Evolutionary conservation across 2,113 vertebrate genomes (phyloP), one percentile per base, ranked within the genome.

Genomic region (Brachyistius frenatus): DNA sequence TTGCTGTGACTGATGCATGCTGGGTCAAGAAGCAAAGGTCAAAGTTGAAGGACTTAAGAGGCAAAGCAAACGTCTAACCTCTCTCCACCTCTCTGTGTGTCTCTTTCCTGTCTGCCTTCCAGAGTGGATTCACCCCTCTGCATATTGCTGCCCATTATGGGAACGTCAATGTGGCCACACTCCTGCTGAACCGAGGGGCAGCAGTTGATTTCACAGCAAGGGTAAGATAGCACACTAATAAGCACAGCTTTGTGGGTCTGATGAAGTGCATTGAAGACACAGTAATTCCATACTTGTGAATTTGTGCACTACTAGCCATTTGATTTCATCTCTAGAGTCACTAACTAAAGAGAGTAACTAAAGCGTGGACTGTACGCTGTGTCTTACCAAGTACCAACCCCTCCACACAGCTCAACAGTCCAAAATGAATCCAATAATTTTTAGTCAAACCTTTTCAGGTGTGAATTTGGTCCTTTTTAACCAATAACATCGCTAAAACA

Each of bases 71-170:
- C n/a, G 23, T 66, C 39, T 83, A 33, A 81, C 44, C 56, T 5
- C 7, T 61, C 5, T 60, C 31, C 32, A 37, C 10, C 39, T 71
- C 9, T 80, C 5, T 85, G 13, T 76, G 4, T 85, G 53, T 76
- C 15, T 69, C 60, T 50, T 2, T 56, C 41, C 8, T 33, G 52
- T 83, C 74, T 90, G 65, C 90, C 83, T 93, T 91, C 5, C 37
- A 99, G 98, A 99, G 98, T 64, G 98, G 98, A 70, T 99, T 99
- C 50, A 99, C 98, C 0, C 98, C 98, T 11, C 90, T 99, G 90
- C 98, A 99, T 84, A 99, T 99, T 16, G 97, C 98, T 0, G 98
- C 98, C 0, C 98, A 99, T 91, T 99, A 99, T 0, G 98, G 98
- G 47, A 99, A 99, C 0, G 97, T 97, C 79, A 99, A 99, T 0